phyloP scores from a whole-genome alignment of 2,797 vertebrate species.

The Basileuterus tristriatus region DNA sequence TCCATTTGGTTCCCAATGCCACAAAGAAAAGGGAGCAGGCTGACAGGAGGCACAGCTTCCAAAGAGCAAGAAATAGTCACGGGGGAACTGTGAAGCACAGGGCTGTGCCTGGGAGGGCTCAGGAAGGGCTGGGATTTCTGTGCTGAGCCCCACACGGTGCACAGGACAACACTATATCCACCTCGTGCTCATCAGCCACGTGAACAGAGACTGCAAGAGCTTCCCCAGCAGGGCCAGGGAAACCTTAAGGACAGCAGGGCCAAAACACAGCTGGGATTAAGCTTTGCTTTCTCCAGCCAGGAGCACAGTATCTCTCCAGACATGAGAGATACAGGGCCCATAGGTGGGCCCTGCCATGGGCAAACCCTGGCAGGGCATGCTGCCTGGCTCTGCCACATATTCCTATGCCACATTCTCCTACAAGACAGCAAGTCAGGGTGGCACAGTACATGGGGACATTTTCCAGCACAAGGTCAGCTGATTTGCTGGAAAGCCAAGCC shows the following conservation, averaged over 20 bases:
- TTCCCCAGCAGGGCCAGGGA: background rate
- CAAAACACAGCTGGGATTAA: background rate
- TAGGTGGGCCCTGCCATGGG: fast-evolving
- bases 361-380: background rate
- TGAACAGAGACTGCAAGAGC: background rate
- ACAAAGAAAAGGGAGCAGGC: background rate
- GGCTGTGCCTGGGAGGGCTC: background rate
- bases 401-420: background rate
- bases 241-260: background rate
- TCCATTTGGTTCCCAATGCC: background rate
- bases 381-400: background rate
- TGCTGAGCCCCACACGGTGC: fast-evolving
- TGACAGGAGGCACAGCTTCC: background rate
- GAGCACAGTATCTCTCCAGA: background rate
- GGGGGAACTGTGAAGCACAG: background rate
- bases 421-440: background rate
- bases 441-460: background rate
- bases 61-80: background rate
- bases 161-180: background rate
- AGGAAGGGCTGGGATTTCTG: fast-evolving
- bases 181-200: fast-evolving
- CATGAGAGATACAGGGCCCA: no score
- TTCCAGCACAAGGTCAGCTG: background rate
- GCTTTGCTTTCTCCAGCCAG: background rate
- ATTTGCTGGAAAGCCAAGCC: background rate